Percentiles rank a stretch among this genome's conserved stretches.
These are phyloP conservation scores for Polydrusus cervinus DNA, from an alignment of 2,888 invertebrate species.

Conservation along the genomic window DNA sequence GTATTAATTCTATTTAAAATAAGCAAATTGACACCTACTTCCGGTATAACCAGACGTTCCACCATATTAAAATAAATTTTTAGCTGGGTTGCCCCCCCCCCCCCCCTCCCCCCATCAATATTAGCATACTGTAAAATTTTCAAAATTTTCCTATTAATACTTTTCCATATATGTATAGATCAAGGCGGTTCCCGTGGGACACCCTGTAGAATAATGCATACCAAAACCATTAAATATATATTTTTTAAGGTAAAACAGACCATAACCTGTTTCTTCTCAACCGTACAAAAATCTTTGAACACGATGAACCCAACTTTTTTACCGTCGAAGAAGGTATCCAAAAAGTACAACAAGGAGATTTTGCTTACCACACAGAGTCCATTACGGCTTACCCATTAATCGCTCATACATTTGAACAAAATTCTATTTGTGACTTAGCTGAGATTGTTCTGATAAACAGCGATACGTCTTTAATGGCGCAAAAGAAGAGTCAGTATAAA, in stretches of 20 bases:
- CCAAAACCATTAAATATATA: too few species aligned
- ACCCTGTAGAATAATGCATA: too few species aligned
- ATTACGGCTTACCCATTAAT: conserved; percentile 69
- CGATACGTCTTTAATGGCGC: conserved; percentile 63
- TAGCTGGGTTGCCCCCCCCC: too few species aligned
- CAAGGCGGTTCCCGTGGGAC: too few species aligned
- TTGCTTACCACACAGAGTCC: conserved; percentile 73
- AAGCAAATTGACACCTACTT: too few species aligned
- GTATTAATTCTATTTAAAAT: too few species aligned
- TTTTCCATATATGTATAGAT: too few species aligned
- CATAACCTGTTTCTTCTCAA: conserved; percentile 59
- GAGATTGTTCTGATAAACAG: conserved; percentile 66
- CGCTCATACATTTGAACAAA: conserved; percentile 69
- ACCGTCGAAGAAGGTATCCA: conserved; percentile 67
- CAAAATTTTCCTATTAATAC: too few species aligned
- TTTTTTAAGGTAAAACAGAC: conserved; percentile 56
- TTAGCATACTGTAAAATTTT: too few species aligned
- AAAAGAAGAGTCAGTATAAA: conserved; percentile 68
- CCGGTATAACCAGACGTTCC: too few species aligned
- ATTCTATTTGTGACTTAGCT: conserved; percentile 72
- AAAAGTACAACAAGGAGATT: conserved; percentile 71
- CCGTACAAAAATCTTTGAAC: conserved; percentile 59
- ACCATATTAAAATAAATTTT: too few species aligned
- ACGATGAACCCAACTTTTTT: conserved; percentile 54
- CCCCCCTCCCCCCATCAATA: too few species aligned